Conservation (phyloP, 2,113 vertebrate species). For the Phalacrocorax carbo region DNA sequence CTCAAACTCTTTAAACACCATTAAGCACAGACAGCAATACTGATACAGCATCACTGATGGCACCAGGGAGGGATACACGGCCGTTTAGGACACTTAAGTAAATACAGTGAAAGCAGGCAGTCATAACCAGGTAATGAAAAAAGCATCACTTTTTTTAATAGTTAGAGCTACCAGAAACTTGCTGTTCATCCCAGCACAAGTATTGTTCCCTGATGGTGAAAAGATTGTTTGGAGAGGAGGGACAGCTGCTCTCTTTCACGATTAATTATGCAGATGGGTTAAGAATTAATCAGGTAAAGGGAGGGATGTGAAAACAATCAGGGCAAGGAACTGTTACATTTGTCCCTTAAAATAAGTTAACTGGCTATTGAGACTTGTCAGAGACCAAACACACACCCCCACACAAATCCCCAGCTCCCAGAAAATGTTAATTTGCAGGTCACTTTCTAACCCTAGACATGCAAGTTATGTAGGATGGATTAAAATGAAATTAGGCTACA, state of each 20-base stretch:
- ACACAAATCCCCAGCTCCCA: neutral
- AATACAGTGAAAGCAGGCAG: neutral
- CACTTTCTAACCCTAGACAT: neutral
- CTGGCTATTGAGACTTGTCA: neutral
- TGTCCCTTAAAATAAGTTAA: neutral
- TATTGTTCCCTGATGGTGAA: neutral
- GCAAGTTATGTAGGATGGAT: rapidly evolving
- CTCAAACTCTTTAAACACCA: neutral
- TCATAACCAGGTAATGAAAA: constrained; percentile 19
- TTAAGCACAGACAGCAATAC: neutral
- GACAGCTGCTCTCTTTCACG: neutral
- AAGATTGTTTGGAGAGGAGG: neutral
- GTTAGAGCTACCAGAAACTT: neutral
- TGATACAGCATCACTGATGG: neutral
- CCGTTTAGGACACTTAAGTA: neutral
- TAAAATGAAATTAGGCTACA: neutral
- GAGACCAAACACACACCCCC: neutral
- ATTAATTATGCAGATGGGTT: neutral
- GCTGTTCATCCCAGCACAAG: neutral
- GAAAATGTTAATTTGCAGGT: neutral
- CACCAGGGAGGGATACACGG: neutral
- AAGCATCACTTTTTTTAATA: constrained; percentile 6
- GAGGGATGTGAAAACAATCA: neutral
- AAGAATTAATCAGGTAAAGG: constrained; percentile 6
- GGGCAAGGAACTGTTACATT: neutral